Percentiles rank a stretch among this genome's conserved stretches.
phyloP scores from a whole-genome alignment of 2,888 invertebrate genomes.

The Tridacna crocea region DNA sequence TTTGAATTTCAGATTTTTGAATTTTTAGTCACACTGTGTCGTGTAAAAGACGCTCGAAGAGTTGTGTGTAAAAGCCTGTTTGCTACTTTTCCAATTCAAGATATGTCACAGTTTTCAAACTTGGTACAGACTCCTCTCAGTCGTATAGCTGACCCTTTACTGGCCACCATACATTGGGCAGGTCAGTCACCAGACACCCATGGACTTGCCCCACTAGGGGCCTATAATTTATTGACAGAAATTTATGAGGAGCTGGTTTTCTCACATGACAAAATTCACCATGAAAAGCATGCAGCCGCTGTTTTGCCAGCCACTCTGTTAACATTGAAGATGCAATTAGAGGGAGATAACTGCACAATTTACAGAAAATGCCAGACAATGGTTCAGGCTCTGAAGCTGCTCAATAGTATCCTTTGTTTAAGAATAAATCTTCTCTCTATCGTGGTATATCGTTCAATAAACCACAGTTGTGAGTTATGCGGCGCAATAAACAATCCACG shows the following conservation, averaged over 20 bases:
- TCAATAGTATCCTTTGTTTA: slow-evolving; percentile 63
- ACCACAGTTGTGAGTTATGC: no score
- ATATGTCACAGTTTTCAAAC: slow-evolving; percentile 50
- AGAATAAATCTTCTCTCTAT: no score
- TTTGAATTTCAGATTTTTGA: slow-evolving; percentile 81
- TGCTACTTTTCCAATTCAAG: slow-evolving; percentile 62
- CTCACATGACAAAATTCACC: slow-evolving; percentile 65
- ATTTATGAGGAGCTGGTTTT: slow-evolving; percentile 75
- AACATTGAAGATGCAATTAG: slow-evolving; percentile 59
- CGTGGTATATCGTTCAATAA: no score
- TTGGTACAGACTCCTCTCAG: slow-evolving; percentile 60
- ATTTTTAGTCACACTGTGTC: slow-evolving; percentile 82
- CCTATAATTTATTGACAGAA: slow-evolving; percentile 76
- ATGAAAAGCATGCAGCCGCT: slow-evolving; percentile 67
- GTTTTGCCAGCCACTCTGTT: slow-evolving; percentile 74
- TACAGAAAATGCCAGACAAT: slow-evolving; percentile 74
- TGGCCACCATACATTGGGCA: slow-evolving; percentile 79
- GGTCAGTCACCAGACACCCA: slow-evolving; percentile 74
- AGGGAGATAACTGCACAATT: slow-evolving; percentile 64
- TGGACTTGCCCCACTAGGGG: slow-evolving; percentile 70
- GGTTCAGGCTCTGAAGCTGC: slow-evolving; percentile 72
- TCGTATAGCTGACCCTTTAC: slow-evolving; percentile 74
- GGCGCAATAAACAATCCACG: no score
- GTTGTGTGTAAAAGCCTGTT: slow-evolving; percentile 64
- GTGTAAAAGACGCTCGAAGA: slow-evolving; percentile 73